A percentile compares a stretch with the other conserved stretches of the same genome.
Evolutionary conservation across 2,113 vertebrate genomes (phyloP).

Genomic region (Leucoraja erinaceus): DNA sequence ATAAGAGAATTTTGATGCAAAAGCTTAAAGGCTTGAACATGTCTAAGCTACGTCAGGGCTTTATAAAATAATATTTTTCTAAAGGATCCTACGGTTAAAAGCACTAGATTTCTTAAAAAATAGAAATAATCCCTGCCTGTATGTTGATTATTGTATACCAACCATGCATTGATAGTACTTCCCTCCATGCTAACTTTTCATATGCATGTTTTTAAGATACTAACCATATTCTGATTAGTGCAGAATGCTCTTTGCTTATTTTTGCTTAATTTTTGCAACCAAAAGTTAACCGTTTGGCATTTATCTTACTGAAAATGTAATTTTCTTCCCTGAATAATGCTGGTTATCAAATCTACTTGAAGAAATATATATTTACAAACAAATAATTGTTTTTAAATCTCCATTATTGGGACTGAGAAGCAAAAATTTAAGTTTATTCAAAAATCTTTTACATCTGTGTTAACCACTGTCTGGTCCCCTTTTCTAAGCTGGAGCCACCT

Average conservation of each 20-base stretch:
- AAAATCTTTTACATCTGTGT: slow-evolving; percentile 61
- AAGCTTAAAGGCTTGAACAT: background rate
- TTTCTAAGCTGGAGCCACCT: slow-evolving; percentile 73
- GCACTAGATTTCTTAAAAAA: background rate
- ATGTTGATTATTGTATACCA: slow-evolving; percentile 33
- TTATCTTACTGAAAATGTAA: slow-evolving; percentile 10
- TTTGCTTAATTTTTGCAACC: slow-evolving; percentile 29
- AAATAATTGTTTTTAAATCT: slow-evolving; percentile 36
- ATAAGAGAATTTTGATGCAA: background rate
- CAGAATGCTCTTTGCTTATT: slow-evolving; percentile 22
- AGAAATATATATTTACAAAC: slow-evolving; percentile 34
- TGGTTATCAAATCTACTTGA: slow-evolving; percentile 35
- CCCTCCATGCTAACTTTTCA: slow-evolving; percentile 26
- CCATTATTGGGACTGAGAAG: slow-evolving; percentile 37
- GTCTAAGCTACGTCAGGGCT: background rate
- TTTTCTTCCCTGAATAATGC: slow-evolving; percentile 32
- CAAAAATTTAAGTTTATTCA: slow-evolving; percentile 48
- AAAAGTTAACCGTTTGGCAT: slow-evolving; percentile 29
- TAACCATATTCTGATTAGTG: slow-evolving; percentile 10
- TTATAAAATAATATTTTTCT: background rate
- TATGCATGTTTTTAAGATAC: slow-evolving; percentile 33
- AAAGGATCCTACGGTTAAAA: background rate
- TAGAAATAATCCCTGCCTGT: slow-evolving; percentile 12
- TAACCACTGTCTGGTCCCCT: slow-evolving; percentile 76
- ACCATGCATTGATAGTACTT: slow-evolving; percentile 18